Evolutionary conservation across 2,797 vertebrate genomes (phyloP).

Genomic region (Sebastes hopkinsi): DNA sequence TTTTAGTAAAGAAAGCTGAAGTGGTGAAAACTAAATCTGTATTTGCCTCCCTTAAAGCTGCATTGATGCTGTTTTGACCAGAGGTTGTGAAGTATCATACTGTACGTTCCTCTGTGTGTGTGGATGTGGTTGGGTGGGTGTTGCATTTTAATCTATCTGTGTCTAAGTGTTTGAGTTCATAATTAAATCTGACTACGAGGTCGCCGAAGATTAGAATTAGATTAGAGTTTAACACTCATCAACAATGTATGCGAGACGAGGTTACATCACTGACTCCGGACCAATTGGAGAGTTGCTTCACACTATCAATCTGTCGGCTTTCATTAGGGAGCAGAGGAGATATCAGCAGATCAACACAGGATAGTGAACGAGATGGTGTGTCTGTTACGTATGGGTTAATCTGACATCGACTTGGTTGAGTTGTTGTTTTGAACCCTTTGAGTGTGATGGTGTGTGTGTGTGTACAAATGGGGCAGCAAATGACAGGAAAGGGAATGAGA

Average conservation of each 20-base stretch:
- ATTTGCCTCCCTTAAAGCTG: not conserved
- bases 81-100: not conserved
- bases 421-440: slow-evolving; percentile 14
- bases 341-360: slow-evolving; percentile 26
- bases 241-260: slow-evolving; percentile 32
- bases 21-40: not conserved
- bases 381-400: slow-evolving; percentile 9
- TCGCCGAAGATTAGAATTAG: slow-evolving; percentile 55
- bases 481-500: not conserved
- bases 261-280: slow-evolving; percentile 61
- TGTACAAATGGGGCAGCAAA: not conserved
- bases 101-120: not conserved
- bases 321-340: slow-evolving; percentile 43
- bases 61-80: not conserved
- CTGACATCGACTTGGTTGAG: not conserved
- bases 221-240: slow-evolving; percentile 57
- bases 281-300: slow-evolving; percentile 33
- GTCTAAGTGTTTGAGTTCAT: slow-evolving; percentile 31
- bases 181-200: slow-evolving; percentile 61
- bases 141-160: slow-evolving; percentile 26
- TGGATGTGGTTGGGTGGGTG: slow-evolving; percentile 1
- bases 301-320: slow-evolving; percentile 49
- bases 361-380: not conserved
- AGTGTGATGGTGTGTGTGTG: not conserved
- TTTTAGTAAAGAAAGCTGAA: not conserved